Base-by-base conservation (phyloP, 2,888 invertebrate species). In the Tortrix viridana region DNA sequence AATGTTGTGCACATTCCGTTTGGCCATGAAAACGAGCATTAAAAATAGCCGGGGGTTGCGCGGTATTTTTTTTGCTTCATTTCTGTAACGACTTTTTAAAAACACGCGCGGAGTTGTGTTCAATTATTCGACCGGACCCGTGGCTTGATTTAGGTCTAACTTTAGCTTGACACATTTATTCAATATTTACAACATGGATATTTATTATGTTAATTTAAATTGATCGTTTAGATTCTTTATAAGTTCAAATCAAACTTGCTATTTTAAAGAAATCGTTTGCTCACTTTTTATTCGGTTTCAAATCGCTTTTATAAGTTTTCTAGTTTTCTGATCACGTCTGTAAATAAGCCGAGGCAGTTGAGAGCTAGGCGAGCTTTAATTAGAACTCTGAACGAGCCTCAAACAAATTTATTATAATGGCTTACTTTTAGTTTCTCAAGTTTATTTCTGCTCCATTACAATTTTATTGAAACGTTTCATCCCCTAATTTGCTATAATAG, bases 1-100 rank as follows among this genome's bases (percentile, higher is more conserved):
- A 84, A 83, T 76, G 80, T 79, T 76, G 77, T 73, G 74, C 74
- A 71, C 76, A 76, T 80, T 83, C 77, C 79, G 78, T 84, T 84
- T 80, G 76, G 75, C 74, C 71, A 70, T 76, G 72, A 79, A 76
- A 79, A 76, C 72, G 72, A 73, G 73, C 74, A 79, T 79, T 80
- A 82, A 78, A 80, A 81, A 81, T 77, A 75, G 74, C 75, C 72
- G 71, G 73, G 76, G 47, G 43, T 43, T 26, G 52, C 18, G 26
- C 16, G 44, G 41, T 20, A 16, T 14, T 43, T 43, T n/a, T 58
- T 53, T 5, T n/a, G 50, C 18, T 56, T 37, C 26, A 47, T 50
- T 54, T 49, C 48, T 26, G 23, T 22, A 19, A 18, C 47, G 26
- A 20, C 38, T 43, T 18, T 22, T 22, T 44, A 37, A 50, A 61